Conservation (phyloP, 1,140 invertebrate genomes). For the Drosophila funebris region DNA sequence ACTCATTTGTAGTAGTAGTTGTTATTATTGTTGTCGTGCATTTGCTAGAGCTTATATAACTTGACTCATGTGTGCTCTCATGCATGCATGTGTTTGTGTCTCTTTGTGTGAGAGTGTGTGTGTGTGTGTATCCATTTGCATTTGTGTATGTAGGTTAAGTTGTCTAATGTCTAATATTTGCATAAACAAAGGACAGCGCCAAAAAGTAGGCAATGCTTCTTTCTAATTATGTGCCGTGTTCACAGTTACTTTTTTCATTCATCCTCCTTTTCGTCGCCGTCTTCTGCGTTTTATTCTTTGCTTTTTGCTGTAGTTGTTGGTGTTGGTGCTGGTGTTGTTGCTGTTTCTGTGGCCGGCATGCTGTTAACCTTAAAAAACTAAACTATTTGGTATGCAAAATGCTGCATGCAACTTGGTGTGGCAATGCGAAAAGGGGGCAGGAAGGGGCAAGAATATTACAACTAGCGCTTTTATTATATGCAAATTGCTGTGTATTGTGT, state of each 20-base stretch:
- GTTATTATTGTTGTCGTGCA: constrained; percentile 6
- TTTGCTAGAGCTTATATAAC: constrained; percentile 42
- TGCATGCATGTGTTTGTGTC: constrained; percentile 4
- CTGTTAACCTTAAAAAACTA: constrained; percentile 59
- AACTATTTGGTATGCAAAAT: constrained; percentile 73
- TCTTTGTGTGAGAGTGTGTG: constrained; percentile 28
- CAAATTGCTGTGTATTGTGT: constrained; percentile 44
- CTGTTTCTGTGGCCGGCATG: constrained; percentile 34
- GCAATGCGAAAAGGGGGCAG: not conserved
- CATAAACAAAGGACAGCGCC: constrained; percentile 69
- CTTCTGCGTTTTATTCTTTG: constrained; percentile 1
- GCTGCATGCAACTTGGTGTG: constrained; percentile 43
- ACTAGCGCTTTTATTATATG: constrained; percentile 60
- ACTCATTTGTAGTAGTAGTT: constrained; percentile 4
- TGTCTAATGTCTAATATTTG: constrained; percentile 69
- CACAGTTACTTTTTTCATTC: constrained; percentile 1
- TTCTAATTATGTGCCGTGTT: constrained; percentile 62
- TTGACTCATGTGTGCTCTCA: constrained; percentile 44
- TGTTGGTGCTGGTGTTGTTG: not conserved
- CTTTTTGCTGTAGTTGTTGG: constrained; percentile 9
- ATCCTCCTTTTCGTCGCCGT: not conserved
- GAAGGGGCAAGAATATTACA: constrained; percentile 21
- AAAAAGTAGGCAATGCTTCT: constrained; percentile 60
- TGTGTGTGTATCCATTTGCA: constrained; percentile 8
- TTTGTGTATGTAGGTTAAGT: constrained; percentile 62